Evolutionary conservation across 2,797 vertebrate genomes (phyloP).

Genomic region (Gobio occitaniae): DNA sequence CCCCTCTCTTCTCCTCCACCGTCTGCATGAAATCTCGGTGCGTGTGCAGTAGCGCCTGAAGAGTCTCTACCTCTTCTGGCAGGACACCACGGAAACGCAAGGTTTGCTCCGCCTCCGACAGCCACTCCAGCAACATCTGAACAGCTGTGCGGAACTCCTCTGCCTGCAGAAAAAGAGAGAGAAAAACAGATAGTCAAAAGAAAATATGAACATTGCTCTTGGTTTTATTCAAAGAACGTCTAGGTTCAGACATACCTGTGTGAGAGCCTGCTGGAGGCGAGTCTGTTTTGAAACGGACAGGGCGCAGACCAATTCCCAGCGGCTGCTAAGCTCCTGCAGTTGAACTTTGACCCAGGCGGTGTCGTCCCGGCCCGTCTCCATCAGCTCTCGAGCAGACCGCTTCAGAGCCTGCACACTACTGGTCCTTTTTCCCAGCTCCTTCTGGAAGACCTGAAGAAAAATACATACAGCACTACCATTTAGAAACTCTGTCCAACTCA

Average conservation of each 20-base stretch:
- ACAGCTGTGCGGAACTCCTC: constrained; percentile 94
- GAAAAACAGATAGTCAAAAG: background rate
- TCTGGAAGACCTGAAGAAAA: constrained; percentile 89
- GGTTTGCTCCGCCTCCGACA: constrained; percentile 96
- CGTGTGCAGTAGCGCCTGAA: constrained; percentile 88
- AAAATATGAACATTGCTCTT: background rate
- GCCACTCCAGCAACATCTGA: constrained; percentile 95
- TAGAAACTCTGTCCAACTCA: background rate
- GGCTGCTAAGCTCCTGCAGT: constrained; percentile 95
- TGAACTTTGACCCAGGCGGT: constrained; percentile 98
- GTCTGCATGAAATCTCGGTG: constrained; percentile 97
- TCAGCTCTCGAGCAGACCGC: constrained; percentile 94
- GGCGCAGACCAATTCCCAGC: constrained; percentile 96
- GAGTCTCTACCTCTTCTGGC: constrained; percentile 91
- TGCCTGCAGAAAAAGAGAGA: constrained; percentile 76
- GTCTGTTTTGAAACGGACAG: constrained; percentile 95
- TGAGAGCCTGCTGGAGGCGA: constrained; percentile 91
- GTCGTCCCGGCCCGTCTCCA: constrained; percentile 93
- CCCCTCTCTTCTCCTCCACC: constrained; percentile 91
- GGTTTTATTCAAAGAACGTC: background rate
- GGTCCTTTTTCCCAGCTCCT: constrained; percentile 95
- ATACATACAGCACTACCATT: background rate
- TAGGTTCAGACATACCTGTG: constrained; percentile 83
- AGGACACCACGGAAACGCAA: constrained; percentile 96
- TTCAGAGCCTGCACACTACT: constrained; percentile 93